Conservation (phyloP, 2,113 vertebrate species). For the Myodes glareolus region DNA sequence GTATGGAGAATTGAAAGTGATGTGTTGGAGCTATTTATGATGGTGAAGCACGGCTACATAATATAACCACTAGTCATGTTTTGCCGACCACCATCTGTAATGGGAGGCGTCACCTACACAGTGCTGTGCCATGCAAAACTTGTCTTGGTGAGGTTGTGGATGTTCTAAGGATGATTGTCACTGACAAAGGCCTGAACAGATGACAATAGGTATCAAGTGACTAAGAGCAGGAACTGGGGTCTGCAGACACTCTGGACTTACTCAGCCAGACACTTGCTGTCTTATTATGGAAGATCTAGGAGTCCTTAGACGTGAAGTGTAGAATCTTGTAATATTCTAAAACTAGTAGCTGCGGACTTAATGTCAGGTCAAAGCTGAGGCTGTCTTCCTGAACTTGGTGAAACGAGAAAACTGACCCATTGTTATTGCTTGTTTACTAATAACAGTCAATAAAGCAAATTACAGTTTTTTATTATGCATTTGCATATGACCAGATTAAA, state of each 20-base stretch:
- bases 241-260: not conserved
- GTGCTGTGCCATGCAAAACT: not conserved
- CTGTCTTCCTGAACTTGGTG: not conserved
- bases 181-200: not conserved
- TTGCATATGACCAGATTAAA: not conserved
- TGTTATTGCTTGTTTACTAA: not conserved
- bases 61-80: not conserved
- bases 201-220: not conserved
- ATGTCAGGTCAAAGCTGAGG: not conserved
- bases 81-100: not conserved
- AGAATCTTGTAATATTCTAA: not conserved
- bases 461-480: constrained; percentile 4
- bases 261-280: not conserved
- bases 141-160: not conserved
- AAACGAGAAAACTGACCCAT: not conserved
- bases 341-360: not conserved
- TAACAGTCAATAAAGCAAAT: not conserved
- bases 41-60: not conserved
- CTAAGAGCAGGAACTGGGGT: not conserved
- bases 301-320: not conserved
- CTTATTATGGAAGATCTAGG: not conserved
- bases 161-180: not conserved
- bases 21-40: not conserved
- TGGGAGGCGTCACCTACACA: not conserved
- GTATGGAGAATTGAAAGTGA: not conserved